Conservation (phyloP, 2,797 vertebrate genomes). For the Leptatherina wallacei region DNA sequence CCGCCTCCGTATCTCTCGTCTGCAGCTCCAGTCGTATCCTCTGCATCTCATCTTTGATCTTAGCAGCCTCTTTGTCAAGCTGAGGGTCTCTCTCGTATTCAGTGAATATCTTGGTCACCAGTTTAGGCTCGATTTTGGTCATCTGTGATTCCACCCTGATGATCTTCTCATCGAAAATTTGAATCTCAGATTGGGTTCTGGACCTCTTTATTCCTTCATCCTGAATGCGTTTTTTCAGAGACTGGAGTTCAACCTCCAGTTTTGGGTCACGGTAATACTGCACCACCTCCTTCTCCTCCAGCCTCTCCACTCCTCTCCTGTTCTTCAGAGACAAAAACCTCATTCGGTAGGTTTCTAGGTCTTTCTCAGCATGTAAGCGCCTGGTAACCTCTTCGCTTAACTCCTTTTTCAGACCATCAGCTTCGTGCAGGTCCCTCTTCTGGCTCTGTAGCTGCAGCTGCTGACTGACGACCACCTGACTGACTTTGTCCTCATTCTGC, state of each 20-base stretch:
- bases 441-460: slow-evolving; percentile 81
- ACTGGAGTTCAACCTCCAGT: slow-evolving; percentile 83
- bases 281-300: slow-evolving; percentile 94
- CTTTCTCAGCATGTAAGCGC: slow-evolving; percentile 82
- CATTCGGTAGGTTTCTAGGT: slow-evolving; percentile 84
- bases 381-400: slow-evolving; percentile 85
- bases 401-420: slow-evolving; percentile 83
- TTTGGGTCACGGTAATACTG: slow-evolving; percentile 92
- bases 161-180: slow-evolving; percentile 79
- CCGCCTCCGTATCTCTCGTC: slow-evolving; percentile 67
- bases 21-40: slow-evolving; percentile 80
- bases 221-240: slow-evolving; percentile 78
- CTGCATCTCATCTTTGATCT: slow-evolving; percentile 85
- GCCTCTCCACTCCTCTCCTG: slow-evolving; percentile 89
- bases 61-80: slow-evolving; percentile 86
- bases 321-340: slow-evolving; percentile 87
- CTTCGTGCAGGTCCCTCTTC: slow-evolving; percentile 63
- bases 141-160: slow-evolving; percentile 81
- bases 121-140: slow-evolving; percentile 81
- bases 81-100: slow-evolving; percentile 91
- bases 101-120: slow-evolving; percentile 91
- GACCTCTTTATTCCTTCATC: slow-evolving; percentile 82
- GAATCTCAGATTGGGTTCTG: slow-evolving; percentile 80
- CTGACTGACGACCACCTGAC: slow-evolving; percentile 71
- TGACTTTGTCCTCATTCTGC: slow-evolving; percentile 90